A percentile compares a stretch with the other conserved stretches of the same genome.
phyloP scores from a whole-genome alignment of 1,140 invertebrate species.

The Callitettix versicolor region DNA sequence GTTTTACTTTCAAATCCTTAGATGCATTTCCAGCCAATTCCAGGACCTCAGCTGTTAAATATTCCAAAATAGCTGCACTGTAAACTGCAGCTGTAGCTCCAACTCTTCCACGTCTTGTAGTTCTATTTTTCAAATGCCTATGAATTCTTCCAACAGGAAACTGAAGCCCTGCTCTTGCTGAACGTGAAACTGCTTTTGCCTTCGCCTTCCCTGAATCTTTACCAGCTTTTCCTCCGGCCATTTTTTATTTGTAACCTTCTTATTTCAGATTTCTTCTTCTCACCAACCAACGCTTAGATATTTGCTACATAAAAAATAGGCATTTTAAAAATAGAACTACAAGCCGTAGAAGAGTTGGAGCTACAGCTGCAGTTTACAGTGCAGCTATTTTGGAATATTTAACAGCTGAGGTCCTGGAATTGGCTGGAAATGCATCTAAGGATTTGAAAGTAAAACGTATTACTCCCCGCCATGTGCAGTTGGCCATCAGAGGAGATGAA shows the following conservation, averaged over 20 bases:
- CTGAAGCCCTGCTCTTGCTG: constrained; percentile 94
- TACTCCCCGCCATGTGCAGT: constrained; percentile 95
- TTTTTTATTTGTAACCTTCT: too few species aligned
- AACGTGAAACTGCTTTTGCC: constrained; percentile 95
- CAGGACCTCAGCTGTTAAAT: constrained; percentile 95
- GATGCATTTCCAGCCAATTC: constrained; percentile 98
- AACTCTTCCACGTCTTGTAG: constrained; percentile 95
- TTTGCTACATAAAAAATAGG: too few species aligned
- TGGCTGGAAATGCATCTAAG: constrained; percentile 97
- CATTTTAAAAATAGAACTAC: constrained; percentile 98
- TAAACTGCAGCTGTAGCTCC: constrained; percentile 98
- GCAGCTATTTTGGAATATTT: too few species aligned
- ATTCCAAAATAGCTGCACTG: too few species aligned
- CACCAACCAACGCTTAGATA: too few species aligned
- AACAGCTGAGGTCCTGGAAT: constrained; percentile 93
- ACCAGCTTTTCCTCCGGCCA: constrained; percentile 98
- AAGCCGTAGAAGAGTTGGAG: constrained; percentile 95
- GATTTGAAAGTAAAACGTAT: constrained; percentile 99
- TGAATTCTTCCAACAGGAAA: too few species aligned
- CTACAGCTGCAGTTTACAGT: constrained; percentile 97
- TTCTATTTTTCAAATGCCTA: constrained; percentile 95
- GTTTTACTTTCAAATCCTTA: constrained; percentile 99
- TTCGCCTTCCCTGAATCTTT: constrained; percentile 99
- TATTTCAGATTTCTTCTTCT: too few species aligned
- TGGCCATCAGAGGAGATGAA: too few species aligned